These are phyloP conservation scores for Alcis repandata DNA, from an alignment of 2,888 invertebrate genomes.

Conservation along the genomic window DNA sequence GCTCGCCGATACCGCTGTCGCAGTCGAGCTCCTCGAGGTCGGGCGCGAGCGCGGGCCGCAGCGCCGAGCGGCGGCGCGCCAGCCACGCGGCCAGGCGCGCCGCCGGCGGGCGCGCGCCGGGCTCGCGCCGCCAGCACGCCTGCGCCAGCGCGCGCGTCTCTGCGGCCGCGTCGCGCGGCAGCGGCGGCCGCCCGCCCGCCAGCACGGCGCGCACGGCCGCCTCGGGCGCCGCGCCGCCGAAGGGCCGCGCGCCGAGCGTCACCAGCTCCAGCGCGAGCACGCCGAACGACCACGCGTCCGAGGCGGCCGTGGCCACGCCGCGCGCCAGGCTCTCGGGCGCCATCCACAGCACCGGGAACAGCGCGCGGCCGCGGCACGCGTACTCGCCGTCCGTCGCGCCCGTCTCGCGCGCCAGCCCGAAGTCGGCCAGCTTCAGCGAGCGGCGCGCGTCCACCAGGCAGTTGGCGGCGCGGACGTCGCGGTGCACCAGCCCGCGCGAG, in stretches of 20 bases:
- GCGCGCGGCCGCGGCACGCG: conserved; percentile 92
- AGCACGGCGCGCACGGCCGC: conserved; percentile 87
- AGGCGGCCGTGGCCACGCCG: conserved; percentile 93
- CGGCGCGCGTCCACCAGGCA: conserved; percentile 91
- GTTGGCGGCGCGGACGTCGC: conserved; percentile 93
- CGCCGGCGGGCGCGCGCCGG: conserved; percentile 90
- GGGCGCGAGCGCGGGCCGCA: conserved; percentile 53
- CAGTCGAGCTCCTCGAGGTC: conserved; percentile 47
- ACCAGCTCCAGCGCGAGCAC: conserved; percentile 94
- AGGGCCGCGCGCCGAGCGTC: conserved; percentile 96
- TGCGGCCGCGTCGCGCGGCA: conserved; percentile 86
- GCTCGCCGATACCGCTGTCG: conserved; percentile 54
- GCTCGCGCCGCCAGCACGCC: conserved; percentile 91
- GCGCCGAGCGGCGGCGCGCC: conserved; percentile 88
- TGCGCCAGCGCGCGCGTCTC: conserved; percentile 86
- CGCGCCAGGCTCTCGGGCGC: conserved; percentile 93
- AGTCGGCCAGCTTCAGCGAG: conserved; percentile 92
- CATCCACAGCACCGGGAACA: conserved; percentile 96
- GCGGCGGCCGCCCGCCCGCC: conserved; percentile 88
- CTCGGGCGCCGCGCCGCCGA: conserved; percentile 90
- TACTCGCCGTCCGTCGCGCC: conserved; percentile 90
- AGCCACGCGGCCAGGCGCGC: conserved; percentile 91
- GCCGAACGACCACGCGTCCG: conserved; percentile 96
- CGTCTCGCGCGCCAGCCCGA: conserved; percentile 95
- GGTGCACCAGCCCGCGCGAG: conserved; percentile 92